Percentiles rank a stretch among this genome's conserved stretches.
Evolutionary conservation across 30 jellyfish, hydroid and myxozoan species (phyloP).

Genomic region (Haliclystus octoradiatus): DNA sequence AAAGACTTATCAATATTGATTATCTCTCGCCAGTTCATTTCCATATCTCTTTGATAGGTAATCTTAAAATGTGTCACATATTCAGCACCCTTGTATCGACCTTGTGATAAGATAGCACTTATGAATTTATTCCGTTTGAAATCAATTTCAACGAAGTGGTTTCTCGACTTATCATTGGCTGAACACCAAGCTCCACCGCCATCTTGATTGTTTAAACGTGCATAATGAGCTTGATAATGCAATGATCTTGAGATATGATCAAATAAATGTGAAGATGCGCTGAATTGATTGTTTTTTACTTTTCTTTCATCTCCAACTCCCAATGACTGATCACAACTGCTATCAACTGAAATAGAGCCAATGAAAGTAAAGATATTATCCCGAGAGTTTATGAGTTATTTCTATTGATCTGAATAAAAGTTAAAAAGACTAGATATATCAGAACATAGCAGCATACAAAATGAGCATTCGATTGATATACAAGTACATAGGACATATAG

Average conservation of each 20-base stretch:
- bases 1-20: conserved; percentile 6
- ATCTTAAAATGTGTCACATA: conserved; percentile 20
- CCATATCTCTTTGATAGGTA: conserved; percentile 36
- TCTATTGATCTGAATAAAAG: too few relatives aligned
- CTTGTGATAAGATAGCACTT: conserved; percentile 29
- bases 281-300: conserved; percentile 30
- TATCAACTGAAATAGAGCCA: conserved; percentile 8
- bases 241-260: conserved; percentile 14
- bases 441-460: too few relatives aligned
- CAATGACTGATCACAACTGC: conserved; percentile 20
- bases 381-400: too few relatives aligned
- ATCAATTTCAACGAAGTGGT: conserved; percentile 45
- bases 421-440: too few relatives aligned
- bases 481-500: too few relatives aligned
- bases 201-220: conserved; percentile 24
- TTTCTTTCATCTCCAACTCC: conserved; percentile 42
- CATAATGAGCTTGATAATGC: conserved; percentile 43
- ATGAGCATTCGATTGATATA: too few relatives aligned
- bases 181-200: conserved; percentile 83
- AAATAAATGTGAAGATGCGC: conserved; percentile 48
- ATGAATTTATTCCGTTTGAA: conserved; percentile 30
- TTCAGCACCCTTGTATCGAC: conserved; percentile 52
- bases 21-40: conserved; percentile 33
- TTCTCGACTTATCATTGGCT: conserved; percentile 3
- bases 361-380: conserved; percentile 4